Base-by-base conservation (phyloP, 2,888 invertebrate genomes). In the Tetrapedia diversipes region DNA sequence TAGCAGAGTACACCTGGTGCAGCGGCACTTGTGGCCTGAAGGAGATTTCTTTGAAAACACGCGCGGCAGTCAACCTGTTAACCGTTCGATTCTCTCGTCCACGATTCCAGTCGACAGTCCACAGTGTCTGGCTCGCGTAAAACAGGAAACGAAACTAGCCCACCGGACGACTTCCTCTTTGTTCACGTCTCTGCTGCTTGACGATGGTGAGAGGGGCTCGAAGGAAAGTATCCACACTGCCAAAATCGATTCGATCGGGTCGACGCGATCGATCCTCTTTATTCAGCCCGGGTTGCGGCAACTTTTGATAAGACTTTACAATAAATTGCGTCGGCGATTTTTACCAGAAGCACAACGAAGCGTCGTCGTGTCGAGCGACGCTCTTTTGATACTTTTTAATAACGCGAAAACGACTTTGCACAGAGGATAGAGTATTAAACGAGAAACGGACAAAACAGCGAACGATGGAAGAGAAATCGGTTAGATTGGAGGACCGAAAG, bases 291-390 rank as follows among this genome's bases (percentile, higher is more conserved):
- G 27, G 14, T 45, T 24, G 45, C 32, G 7, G 7, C 10, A 43
- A 51, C 39, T 54, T 45, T 73, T 60, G 47, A 63, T 37, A 37
- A 49, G 14, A 49, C 3, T 68, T 68, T 49, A 56, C 43, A 67
- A 27, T 27, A 8, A 49, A 14, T 59, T 22, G 16, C 56, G 34
- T 16, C n/a, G 19, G 19, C 39, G 43, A 11, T 27, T 53, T 39
- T 29, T 54, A 47, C 29, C 24, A 14, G 27, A 67, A 67, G 67
- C 67, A 67, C 79, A 79, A 81, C 74, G 83, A 79, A 73, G 47
- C 37, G 32, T 45, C 70, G 49, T 54, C 49, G 19, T 57, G 11
- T n/a, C 14, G 11, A 19, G 43, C 19, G 27, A 19, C 39, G 14
- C 10, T 34, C 24, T 41, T 76, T 76, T 73, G 47, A 63, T 76